Evolutionary conservation across 1,140 invertebrate species (phyloP), one percentile per base, ranked within the genome.

Genomic region (Drosophila kohkoa): DNA sequence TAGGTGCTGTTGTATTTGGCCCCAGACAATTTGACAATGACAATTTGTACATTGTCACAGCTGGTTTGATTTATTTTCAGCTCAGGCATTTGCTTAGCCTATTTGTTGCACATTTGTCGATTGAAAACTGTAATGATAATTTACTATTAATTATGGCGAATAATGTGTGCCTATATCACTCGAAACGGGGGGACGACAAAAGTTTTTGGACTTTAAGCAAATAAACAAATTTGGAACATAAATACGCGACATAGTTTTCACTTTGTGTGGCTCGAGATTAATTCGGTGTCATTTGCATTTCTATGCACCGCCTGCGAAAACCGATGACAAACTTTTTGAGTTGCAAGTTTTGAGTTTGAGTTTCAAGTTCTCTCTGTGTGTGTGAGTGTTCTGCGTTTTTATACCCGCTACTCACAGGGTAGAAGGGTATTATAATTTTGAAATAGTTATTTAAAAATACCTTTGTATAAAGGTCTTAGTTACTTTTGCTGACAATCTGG

Each of bases 181-280:
- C 15, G 46, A 20, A 7, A 7, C n/a, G n/a, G 15, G 20, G 46
- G 30, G 10, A 38, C 11, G 38, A 11, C 45, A 98, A 98, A 8
- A 99, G 98, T 97, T 98, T 54, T 38, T 43, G 1, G 1, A 98
- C 99, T 45, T 41, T 94, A 98, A 57, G 99, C 99, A 45, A 99
- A 99, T 82, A 99, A 99, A 60, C 35, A 73, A 65, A 73, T 49
- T 38, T n/a, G 32, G 32, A 70, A 48, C 51, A 58, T 54, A 73
- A 67, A 75, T 69, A 63, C 49, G 30, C 35, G 54, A 51, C 43
- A 59, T 38, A 70, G 54, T 76, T 79, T 63, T 65, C 67, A 80
- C 75, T 82, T 79, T 71, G 51, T 71, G 52, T 66, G 30, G 20
- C 58, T 25, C 62, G 30, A 60, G 77, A 81, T 79, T 76, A 88